Conservation (phyloP, 2,888 invertebrate genomes). For the Nomada hirtipes region DNA sequence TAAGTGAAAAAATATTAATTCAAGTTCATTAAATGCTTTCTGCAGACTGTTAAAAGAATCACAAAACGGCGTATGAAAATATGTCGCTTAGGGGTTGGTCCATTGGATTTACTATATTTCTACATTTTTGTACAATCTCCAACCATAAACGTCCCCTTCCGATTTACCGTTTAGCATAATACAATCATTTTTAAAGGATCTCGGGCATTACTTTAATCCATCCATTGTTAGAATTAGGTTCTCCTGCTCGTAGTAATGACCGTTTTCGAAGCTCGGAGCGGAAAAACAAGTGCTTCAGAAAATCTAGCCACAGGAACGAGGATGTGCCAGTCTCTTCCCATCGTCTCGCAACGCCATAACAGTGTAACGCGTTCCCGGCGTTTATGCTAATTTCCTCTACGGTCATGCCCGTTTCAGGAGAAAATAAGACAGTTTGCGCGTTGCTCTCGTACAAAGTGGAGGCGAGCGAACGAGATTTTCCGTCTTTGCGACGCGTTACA, state of each 20-base stretch:
- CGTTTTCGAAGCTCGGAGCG: background rate
- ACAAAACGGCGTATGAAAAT: too few relatives aligned
- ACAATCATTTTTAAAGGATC: too few relatives aligned
- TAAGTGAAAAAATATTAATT: too few relatives aligned
- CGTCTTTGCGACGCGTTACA: slow-evolving; percentile 23
- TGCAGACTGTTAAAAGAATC: too few relatives aligned
- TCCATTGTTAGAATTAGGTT: background rate
- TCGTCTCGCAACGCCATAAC: slow-evolving; percentile 15
- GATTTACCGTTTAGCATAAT: background rate
- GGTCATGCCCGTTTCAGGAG: slow-evolving; percentile 58
- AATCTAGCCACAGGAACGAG: slow-evolving; percentile 5
- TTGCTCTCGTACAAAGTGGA: slow-evolving; percentile 13
- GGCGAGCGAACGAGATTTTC: slow-evolving; percentile 35
- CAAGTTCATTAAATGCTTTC: too few relatives aligned
- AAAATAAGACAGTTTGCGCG: slow-evolving; percentile 54
- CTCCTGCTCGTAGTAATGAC: background rate
- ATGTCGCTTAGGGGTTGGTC: too few relatives aligned
- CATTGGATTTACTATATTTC: too few relatives aligned
- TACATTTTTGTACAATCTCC: background rate
- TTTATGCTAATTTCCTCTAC: slow-evolving; percentile 70
- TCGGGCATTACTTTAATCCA: background rate
- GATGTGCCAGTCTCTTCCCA: slow-evolving; percentile 28
- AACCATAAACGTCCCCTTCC: background rate
- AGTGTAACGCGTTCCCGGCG: slow-evolving; percentile 31
- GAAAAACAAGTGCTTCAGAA: slow-evolving; percentile 14